Evolutionary conservation across 1,140 invertebrate genomes (phyloP), one percentile per base, ranked within the genome.

Genomic region (Drosophila cardini): DNA sequence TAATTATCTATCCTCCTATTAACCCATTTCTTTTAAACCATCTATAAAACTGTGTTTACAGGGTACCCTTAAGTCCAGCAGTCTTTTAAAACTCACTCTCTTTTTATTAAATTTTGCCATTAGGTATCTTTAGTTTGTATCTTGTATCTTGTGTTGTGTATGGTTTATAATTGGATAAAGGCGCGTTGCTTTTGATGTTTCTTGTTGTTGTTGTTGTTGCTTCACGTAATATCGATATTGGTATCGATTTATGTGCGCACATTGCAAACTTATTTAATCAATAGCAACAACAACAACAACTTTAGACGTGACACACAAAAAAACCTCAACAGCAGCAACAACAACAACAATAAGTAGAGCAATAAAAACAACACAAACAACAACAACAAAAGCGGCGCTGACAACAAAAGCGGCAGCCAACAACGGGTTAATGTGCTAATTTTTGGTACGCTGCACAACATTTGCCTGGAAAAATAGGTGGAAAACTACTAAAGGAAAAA

Each of bases 371-470:
- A 26, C 21, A 26, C 21, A 26, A 26, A 26, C 21, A 26, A 26
- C 21, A 26, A 26, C 21, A 26, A 26, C 21, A 26, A 26, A 26
- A 26, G 21, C 13, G 42, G 21, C 60, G 60, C 60, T 63, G 60
- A 53, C 61, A 53, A 38, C 48, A 13, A 52, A 68, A n/a, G n/a
- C 64, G 64, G 43, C 55, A 68, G 56, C 70, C 55, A 46, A 53
- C 78, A 82, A 79, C 74, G 83, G 83, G 83, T 86, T 86, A 86
- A 86, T 86, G 83, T 86, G 83, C 83, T 83, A 83, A 87, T 86
- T 86, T 86, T 73, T 76, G 82, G 63, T 63, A 63, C 75, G 71
- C 62, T 78, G 62, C 67, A 43, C 61, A 50, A 42, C 43, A 75
- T 63, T 78, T 62, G 75, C 70, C 42, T 57, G 46, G 57, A 40